These are phyloP conservation scores for Bos indicus DNA, from an alignment of 2,113 vertebrate species.

Conservation along the genomic window DNA sequence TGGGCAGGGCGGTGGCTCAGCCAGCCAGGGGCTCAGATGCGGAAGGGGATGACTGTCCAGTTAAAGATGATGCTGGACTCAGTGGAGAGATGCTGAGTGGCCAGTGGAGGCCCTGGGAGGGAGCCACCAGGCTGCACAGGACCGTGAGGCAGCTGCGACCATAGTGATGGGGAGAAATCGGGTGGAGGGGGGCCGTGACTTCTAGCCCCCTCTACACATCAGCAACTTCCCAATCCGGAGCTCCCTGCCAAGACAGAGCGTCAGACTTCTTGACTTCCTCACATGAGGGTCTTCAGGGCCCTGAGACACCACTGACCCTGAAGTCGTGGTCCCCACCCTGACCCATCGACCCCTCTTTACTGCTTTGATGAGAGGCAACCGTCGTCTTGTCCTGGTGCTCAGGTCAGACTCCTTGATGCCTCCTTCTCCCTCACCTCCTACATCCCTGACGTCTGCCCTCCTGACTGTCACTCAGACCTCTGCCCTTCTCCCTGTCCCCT, in stretches of 20 bases:
- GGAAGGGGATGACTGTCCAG: too few species aligned
- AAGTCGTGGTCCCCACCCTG: not conserved
- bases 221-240: not conserved
- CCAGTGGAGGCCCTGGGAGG: not conserved
- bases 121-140: not conserved
- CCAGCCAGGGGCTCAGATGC: accelerated
- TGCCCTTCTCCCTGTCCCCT: not conserved
- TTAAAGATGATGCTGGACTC: not conserved
- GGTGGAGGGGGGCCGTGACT: not conserved
- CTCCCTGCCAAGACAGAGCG: not conserved
- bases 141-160: not conserved
- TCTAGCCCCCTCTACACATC: not conserved
- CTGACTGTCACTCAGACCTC: not conserved
- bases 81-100: not conserved
- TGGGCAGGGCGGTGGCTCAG: not conserved
- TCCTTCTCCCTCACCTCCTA: not conserved
- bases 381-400: not conserved
- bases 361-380: not conserved
- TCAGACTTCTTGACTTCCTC: not conserved
- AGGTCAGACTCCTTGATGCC: not conserved
- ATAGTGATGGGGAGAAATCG: not conserved
- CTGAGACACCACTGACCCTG: not conserved
- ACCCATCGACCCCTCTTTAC: not conserved
- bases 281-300: not conserved
- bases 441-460: not conserved